Conservation (phyloP, 2,888 invertebrate species). For the Agrotis exclamationis region DNA sequence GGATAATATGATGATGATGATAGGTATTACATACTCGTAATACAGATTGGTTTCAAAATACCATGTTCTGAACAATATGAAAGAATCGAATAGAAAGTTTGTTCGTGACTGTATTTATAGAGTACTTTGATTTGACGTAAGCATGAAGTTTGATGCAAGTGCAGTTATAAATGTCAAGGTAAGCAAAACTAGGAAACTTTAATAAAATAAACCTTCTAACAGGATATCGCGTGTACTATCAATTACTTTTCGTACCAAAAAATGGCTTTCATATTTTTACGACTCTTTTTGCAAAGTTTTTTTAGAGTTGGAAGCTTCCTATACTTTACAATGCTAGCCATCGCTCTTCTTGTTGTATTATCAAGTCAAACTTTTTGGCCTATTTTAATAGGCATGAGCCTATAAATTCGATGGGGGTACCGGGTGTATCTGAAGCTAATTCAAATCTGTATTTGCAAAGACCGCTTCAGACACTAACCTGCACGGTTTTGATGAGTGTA, state of each 20-base stretch:
- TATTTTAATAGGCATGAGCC: no score
- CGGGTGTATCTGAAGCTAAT: no score
- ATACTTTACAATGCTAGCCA: neutral
- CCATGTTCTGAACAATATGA: no score
- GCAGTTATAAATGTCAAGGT: slow-evolving; percentile 25
- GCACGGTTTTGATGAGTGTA: no score
- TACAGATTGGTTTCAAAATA: no score
- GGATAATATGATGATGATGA: no score
- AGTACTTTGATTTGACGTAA: slow-evolving; percentile 5
- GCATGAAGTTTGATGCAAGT: slow-evolving; percentile 1
- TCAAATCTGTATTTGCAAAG: no score
- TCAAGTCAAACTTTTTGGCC: neutral
- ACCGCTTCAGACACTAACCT: no score
- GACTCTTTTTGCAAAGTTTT: neutral
- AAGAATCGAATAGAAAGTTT: no score
- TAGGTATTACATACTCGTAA: no score
- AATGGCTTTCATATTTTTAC: neutral
- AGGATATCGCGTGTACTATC: neutral
- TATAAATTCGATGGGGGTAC: no score
- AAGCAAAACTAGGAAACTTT: neutral
- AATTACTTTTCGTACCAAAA: neutral
- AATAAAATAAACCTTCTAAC: slow-evolving; percentile 4
- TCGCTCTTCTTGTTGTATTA: neutral
- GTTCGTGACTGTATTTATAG: neutral
- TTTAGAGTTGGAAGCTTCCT: neutral